phyloP scores from a whole-genome alignment of 2,797 vertebrate species.

The Acanthurus leucopareius region DNA sequence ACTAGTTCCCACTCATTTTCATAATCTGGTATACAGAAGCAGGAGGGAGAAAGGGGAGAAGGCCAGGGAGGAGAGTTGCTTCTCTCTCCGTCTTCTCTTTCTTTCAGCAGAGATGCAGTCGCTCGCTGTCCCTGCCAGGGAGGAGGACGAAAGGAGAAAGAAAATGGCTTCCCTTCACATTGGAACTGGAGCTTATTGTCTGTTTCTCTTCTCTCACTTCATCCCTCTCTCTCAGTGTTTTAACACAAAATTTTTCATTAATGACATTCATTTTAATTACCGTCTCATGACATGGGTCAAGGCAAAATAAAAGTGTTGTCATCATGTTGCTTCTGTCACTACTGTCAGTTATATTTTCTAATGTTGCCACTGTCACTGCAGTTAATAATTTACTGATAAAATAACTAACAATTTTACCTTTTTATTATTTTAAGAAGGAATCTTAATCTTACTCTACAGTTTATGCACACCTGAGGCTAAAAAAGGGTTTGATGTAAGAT shows the following conservation, averaged over 20 bases:
- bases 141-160: slow-evolving; percentile 46
- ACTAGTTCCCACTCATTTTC: slow-evolving; percentile 73
- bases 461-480: too few species aligned
- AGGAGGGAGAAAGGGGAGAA: slow-evolving; percentile 27
- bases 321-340: neutral
- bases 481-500: too few species aligned
- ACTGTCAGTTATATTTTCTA: neutral
- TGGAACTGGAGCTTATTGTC: slow-evolving; percentile 21
- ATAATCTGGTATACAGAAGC: slow-evolving; percentile 69
- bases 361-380: too few species aligned
- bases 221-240: neutral
- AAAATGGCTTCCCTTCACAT: slow-evolving; percentile 73
- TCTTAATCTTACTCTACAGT: too few species aligned
- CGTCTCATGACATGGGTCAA: neutral
- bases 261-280: neutral
- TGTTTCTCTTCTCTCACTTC: slow-evolving; percentile 18
- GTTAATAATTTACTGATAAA: too few species aligned
- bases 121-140: slow-evolving; percentile 32
- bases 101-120: slow-evolving; percentile 22
- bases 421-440: too few species aligned
- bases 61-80: slow-evolving; percentile 49
- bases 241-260: neutral
- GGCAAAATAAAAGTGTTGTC: neutral
- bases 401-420: too few species aligned
- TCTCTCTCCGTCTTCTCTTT: slow-evolving; percentile 34